phyloP scores from a whole-genome alignment of 1,140 invertebrate genomes.

The Drosophila obscura region DNA sequence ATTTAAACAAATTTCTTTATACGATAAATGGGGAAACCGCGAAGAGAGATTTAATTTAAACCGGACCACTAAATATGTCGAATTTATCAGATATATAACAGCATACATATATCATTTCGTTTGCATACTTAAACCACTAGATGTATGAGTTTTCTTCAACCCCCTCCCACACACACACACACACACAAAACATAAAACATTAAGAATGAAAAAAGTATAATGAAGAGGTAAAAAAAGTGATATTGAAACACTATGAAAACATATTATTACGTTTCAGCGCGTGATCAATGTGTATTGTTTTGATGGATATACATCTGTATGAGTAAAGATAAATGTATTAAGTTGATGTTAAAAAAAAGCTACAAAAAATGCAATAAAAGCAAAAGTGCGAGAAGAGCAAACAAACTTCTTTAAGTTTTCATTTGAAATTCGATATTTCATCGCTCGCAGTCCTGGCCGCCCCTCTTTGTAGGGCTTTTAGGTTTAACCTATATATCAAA shows the following conservation, averaged over 20 bases:
- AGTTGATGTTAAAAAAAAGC: slow-evolving; percentile 77
- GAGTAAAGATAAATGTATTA: slow-evolving; percentile 73
- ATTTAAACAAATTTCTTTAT: slow-evolving; percentile 52
- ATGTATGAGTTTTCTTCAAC: slow-evolving; percentile 47
- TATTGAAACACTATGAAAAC: slow-evolving; percentile 78
- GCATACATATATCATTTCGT: slow-evolving; percentile 52
- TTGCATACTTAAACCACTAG: slow-evolving; percentile 66
- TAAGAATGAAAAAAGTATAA: slow-evolving; percentile 33
- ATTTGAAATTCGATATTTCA: background rate
- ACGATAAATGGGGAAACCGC: slow-evolving; percentile 28
- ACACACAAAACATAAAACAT: slow-evolving; percentile 27
- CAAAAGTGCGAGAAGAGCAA: slow-evolving; percentile 30
- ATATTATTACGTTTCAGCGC: slow-evolving; percentile 66
- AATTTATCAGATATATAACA: slow-evolving; percentile 67
- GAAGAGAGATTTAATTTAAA: slow-evolving; percentile 65
- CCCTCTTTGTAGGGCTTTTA: background rate
- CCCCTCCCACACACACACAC: slow-evolving; percentile 38
- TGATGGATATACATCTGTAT: slow-evolving; percentile 74
- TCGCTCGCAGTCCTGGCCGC: slow-evolving; percentile 2
- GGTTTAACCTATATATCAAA: too few relatives aligned
- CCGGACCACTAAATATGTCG: slow-evolving; percentile 67
- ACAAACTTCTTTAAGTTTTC: background rate
- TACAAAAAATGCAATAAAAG: slow-evolving; percentile 58
- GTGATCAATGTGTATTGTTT: slow-evolving; percentile 76
- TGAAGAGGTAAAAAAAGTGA: slow-evolving; percentile 67